phyloP scores from a whole-genome alignment of 2,113 vertebrate species.

The Gasterosteus nipponicus region DNA sequence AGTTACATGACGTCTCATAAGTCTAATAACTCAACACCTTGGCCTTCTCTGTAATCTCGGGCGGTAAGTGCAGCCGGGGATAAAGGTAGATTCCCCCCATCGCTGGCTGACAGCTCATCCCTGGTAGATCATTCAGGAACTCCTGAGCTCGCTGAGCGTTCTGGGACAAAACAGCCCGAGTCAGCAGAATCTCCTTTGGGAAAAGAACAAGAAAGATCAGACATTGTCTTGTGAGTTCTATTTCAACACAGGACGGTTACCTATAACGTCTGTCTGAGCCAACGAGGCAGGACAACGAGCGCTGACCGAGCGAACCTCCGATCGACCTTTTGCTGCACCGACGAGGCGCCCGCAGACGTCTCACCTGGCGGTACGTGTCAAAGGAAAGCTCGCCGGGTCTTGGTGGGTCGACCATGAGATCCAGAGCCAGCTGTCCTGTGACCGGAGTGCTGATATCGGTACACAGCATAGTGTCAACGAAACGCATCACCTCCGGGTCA shows the following conservation, averaged over 20 bases:
- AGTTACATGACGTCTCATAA: background rate
- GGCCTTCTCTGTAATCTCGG: constrained; percentile 38
- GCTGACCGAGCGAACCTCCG: background rate
- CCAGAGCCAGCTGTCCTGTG: constrained; percentile 71
- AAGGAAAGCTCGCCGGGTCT: constrained; percentile 67
- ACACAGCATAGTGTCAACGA: constrained; percentile 42
- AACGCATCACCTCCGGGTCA: constrained; percentile 59
- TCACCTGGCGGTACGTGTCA: constrained; percentile 52
- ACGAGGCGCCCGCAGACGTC: background rate
- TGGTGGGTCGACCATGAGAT: constrained; percentile 69
- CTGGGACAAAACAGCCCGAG: constrained; percentile 46
- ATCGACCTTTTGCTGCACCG: background rate
- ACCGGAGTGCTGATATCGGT: constrained; percentile 58
- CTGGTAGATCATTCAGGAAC: constrained; percentile 63
- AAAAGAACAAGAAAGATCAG: background rate
- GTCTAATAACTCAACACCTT: constrained; percentile 44
- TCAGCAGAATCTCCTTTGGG: constrained; percentile 55
- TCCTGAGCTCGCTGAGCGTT: constrained; percentile 58
- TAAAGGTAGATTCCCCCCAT: constrained; percentile 67
- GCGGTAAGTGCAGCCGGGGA: constrained; percentile 58
- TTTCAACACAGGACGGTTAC: background rate
- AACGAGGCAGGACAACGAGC: background rate
- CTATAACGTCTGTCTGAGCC: background rate
- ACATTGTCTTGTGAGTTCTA: background rate
- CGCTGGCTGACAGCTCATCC: constrained; percentile 65